Conservation (phyloP, 1,140 invertebrate species). For the Frieseomelitta varia region DNA sequence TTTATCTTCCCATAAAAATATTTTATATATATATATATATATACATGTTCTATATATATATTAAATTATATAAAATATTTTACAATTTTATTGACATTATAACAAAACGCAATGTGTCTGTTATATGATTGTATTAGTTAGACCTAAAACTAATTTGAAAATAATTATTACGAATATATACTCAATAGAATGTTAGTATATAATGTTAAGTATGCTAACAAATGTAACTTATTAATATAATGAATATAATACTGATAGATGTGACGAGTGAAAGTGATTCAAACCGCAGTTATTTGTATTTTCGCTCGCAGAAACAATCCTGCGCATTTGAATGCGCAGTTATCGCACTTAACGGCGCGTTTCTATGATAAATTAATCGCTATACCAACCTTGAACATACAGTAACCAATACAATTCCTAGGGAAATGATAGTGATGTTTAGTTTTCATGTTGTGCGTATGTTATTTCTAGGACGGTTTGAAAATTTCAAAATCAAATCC, state of each 20-base stretch:
- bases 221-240: background rate
- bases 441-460: background rate
- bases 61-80: too few relatives aligned
- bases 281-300: background rate
- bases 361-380: background rate
- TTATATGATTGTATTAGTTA: too few relatives aligned
- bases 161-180: too few relatives aligned
- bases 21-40: too few relatives aligned
- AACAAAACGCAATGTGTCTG: too few relatives aligned
- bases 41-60: too few relatives aligned
- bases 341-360: background rate
- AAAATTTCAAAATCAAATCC: slow-evolving; percentile 40
- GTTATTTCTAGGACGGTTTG: background rate
- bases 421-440: background rate
- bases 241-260: background rate
- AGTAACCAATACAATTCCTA: background rate
- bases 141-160: too few relatives aligned
- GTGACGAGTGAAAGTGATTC: background rate
- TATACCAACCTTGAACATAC: background rate
- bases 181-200: too few relatives aligned
- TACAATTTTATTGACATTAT: too few relatives aligned
- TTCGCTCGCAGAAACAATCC: background rate
- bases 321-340: background rate
- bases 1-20: too few relatives aligned
- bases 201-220: too few relatives aligned